These are phyloP conservation scores for Ranitomeya variabilis DNA, from an alignment of 2,113 vertebrate genomes.

Conservation along the genomic window DNA sequence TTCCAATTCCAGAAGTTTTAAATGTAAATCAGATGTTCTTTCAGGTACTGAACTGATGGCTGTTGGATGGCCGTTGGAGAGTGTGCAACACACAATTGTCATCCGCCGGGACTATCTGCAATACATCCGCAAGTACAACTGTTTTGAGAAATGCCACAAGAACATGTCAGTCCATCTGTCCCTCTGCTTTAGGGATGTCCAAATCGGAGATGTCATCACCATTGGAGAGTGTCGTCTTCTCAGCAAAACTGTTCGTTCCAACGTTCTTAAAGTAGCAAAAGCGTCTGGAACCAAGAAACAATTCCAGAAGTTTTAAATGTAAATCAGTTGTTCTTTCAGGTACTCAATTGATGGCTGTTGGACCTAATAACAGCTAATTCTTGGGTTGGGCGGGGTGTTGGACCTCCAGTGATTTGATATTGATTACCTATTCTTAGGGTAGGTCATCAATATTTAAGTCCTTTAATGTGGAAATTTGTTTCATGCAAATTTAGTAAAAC, in stretches of 20 bases:
- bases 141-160: conserved; percentile 98
- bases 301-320: conserved; percentile 83
- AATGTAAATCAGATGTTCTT: too few relatives aligned
- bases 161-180: conserved; percentile 97
- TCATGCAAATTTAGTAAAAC: too few relatives aligned
- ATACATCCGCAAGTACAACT: conserved; percentile 98
- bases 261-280: conserved; percentile 94
- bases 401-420: too few relatives aligned
- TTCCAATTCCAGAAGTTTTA: too few relatives aligned
- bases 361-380: too few relatives aligned
- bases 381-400: too few relatives aligned
- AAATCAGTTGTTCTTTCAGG: rapidly evolving
- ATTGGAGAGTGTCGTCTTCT: conserved; percentile 91
- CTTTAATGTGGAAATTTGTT: too few relatives aligned
- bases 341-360: too few relatives aligned
- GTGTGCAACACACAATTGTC: conserved; percentile 92
- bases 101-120: conserved; percentile 96
- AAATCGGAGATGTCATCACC: conserved; percentile 85
- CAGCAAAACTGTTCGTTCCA: conserved; percentile 94
- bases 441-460: too few relatives aligned
- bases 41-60: too few relatives aligned
- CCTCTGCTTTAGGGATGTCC: conserved; percentile 93
- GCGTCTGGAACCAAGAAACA: conserved; percentile 94
- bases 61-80: too few relatives aligned
- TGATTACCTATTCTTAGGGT: too few relatives aligned